Conservation (phyloP, 2,113 vertebrate genomes). For the Forbesichthys agassizii region DNA sequence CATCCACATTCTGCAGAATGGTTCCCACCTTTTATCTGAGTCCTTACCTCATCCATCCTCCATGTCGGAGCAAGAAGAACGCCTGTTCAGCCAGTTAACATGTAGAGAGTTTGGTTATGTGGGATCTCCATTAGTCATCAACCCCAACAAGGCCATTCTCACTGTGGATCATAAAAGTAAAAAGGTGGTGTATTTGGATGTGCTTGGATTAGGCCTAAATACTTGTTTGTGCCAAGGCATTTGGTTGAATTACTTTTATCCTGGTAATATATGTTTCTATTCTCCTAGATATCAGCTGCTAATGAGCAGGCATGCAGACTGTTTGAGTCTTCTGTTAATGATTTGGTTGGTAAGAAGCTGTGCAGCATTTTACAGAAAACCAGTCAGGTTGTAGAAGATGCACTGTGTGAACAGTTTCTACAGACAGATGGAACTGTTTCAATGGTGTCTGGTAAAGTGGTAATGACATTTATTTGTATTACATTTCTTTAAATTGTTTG, state of each 20-base stretch:
- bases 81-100: constrained; percentile 66
- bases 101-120: constrained; percentile 55
- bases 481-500: not conserved
- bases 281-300: constrained; percentile 84
- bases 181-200: constrained; percentile 72
- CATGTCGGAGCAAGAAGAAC: constrained; percentile 71
- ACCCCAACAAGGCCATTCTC: constrained; percentile 83
- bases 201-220: not conserved
- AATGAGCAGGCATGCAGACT: constrained; percentile 86
- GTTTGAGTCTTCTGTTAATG: constrained; percentile 78
- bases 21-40: constrained; percentile 18
- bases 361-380: constrained; percentile 80
- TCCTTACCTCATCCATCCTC: constrained; percentile 48
- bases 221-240: too few species aligned
- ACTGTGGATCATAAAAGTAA: constrained; percentile 78
- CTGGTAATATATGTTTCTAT: not conserved
- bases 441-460: constrained; percentile 83
- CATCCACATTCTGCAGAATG: constrained; percentile 41
- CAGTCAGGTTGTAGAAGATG: constrained; percentile 74
- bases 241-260: not conserved
- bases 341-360: constrained; percentile 84
- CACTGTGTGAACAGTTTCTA: constrained; percentile 76
- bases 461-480: constrained; percentile 53
- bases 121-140: constrained; percentile 57
- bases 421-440: constrained; percentile 69